A percentile compares a stretch with the other conserved stretches of the same genome.
phyloP scores from a whole-genome alignment of 1,140 invertebrate genomes.

The Drosophila busckii region DNA sequence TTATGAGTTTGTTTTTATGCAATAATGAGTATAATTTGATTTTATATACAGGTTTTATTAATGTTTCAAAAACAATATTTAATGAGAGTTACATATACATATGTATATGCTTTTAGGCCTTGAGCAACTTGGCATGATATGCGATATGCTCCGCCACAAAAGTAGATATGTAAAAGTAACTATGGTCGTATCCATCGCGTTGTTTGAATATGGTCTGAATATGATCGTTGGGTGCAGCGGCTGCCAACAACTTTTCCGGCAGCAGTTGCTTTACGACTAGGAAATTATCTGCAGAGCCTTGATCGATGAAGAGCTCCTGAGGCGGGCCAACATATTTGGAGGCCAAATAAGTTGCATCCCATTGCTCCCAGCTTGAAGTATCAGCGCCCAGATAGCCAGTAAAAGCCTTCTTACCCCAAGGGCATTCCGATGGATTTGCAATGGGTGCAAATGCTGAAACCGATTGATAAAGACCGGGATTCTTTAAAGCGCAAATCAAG shows the following conservation, averaged over 20 bases:
- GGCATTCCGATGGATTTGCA: slow-evolving; percentile 90
- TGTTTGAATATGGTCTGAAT: slow-evolving; percentile 87
- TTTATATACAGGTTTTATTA: slow-evolving; percentile 25
- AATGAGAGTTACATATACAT: neutral
- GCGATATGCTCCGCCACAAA: slow-evolving; percentile 97
- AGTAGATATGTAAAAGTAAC: slow-evolving; percentile 96
- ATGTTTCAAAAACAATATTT: neutral
- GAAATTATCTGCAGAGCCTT: slow-evolving; percentile 93
- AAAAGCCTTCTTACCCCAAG: slow-evolving; percentile 95
- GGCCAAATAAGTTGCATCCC: slow-evolving; percentile 93
- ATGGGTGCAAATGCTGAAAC: slow-evolving; percentile 99
- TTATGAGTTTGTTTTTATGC: neutral
- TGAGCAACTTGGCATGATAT: slow-evolving; percentile 89
- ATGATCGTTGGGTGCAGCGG: slow-evolving; percentile 85
- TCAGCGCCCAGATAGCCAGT: slow-evolving; percentile 89
- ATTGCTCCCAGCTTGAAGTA: slow-evolving; percentile 87
- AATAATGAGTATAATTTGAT: neutral
- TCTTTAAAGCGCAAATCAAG: slow-evolving; percentile 93
- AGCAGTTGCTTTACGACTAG: slow-evolving; percentile 87
- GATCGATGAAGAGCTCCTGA: slow-evolving; percentile 91
- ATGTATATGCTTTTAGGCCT: slow-evolving; percentile 57
- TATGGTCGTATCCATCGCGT: slow-evolving; percentile 96
- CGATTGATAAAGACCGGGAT: slow-evolving; percentile 92
- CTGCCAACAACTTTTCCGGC: slow-evolving; percentile 90
- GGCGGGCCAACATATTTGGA: slow-evolving; percentile 91